phyloP scores from a whole-genome alignment of 2,797 vertebrate genomes.

The Chiroxiphia lanceolata region DNA sequence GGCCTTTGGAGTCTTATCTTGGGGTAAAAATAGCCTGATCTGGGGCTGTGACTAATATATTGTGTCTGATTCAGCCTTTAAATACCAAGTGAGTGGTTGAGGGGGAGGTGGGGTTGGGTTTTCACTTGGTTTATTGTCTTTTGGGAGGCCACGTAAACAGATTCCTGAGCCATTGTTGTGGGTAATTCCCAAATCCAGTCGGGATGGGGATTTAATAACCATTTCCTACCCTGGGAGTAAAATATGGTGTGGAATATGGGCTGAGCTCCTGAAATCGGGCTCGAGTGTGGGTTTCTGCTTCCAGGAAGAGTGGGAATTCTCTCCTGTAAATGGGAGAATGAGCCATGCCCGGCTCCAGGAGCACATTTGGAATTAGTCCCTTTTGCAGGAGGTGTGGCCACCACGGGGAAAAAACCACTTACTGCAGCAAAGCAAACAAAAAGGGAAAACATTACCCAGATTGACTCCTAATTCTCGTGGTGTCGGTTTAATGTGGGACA shows the following conservation, averaged over 20 bases:
- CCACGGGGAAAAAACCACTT: constrained; percentile 36
- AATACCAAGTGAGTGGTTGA: background rate
- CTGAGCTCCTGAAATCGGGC: background rate
- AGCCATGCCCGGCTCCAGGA: background rate
- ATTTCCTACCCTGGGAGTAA: background rate
- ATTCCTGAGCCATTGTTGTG: background rate
- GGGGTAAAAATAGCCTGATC: background rate
- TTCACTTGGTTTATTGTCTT: background rate
- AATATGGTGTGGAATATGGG: background rate
- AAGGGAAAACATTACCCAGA: background rate
- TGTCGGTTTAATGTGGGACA: background rate
- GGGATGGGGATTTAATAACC: background rate
- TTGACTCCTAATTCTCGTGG: background rate
- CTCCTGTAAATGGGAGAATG: background rate
- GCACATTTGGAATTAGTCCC: background rate
- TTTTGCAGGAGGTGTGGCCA: constrained; percentile 10
- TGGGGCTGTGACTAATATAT: background rate
- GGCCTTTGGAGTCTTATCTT: background rate
- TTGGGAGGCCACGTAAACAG: background rate
- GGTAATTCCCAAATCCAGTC: background rate
- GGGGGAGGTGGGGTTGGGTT: background rate
- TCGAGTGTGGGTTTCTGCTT: background rate
- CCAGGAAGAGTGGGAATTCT: background rate
- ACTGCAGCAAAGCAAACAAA: constrained; percentile 4
- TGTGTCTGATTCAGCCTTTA: background rate